Evolutionary conservation across 2,113 vertebrate species (phyloP).

Genomic region (Lophochroa leadbeateri): DNA sequence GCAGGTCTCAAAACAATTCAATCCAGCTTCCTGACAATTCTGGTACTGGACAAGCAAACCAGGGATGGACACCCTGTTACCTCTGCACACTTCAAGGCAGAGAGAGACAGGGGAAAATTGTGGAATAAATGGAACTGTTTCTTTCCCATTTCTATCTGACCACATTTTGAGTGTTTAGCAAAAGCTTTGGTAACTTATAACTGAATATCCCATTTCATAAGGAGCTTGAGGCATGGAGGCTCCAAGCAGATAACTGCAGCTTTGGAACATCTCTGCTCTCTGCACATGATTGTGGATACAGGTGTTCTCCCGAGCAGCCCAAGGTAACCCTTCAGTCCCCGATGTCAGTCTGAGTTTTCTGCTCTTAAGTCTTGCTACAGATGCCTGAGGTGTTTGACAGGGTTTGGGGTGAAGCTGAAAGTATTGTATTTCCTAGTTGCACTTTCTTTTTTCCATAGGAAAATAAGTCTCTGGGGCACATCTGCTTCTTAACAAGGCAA

Average conservation of each 20-base stretch:
- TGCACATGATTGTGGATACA: background rate
- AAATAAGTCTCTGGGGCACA: background rate
- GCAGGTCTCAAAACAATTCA: background rate
- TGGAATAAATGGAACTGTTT: background rate
- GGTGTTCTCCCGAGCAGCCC: background rate
- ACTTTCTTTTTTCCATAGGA: background rate
- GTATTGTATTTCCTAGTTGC: background rate
- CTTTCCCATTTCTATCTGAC: background rate
- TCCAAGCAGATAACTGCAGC: background rate
- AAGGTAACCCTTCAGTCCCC: background rate
- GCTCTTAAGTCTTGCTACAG: background rate
- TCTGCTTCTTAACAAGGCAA: constrained; percentile 6
- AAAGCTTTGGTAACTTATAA: background rate
- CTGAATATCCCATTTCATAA: background rate
- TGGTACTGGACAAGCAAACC: background rate
- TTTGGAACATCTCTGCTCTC: background rate
- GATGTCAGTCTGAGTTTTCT: background rate
- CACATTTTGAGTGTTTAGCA: background rate
- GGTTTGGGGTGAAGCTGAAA: background rate
- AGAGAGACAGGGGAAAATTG: background rate
- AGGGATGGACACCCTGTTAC: background rate
- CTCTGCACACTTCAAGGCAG: background rate
- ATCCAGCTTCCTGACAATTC: background rate
- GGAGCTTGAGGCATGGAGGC: background rate
- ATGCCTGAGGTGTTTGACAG: background rate